Base-by-base conservation (phyloP, 1,140 invertebrate species). In the Mycetomoellerius zeteki region DNA sequence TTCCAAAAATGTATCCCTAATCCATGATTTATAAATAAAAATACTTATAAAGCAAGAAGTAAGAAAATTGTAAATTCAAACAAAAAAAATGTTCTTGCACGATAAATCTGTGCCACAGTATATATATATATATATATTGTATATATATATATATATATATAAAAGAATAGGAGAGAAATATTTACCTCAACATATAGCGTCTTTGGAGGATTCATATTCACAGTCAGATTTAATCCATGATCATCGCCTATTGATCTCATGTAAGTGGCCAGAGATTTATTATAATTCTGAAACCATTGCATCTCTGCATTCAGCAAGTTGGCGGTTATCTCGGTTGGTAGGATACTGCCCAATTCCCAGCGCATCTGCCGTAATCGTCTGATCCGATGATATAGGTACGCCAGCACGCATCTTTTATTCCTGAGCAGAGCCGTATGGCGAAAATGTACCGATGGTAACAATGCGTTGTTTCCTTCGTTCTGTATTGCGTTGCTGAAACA, bases 341-440 rank as follows among this genome's bases (percentile, higher is more conserved):
- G 94, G 56, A 99, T 97, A 80, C 98, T 97, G 3, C 99, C 99
- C 94, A 99, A 98, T 93, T 99, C 98, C 99, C 99, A 99, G 71
- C 99, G 96, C 93, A 99, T 96, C 64, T 98, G 96, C 89, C 97
- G 96, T 24, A 99, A 96, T 91, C 97, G 96, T 86, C 96, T 96
- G 93, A 99, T 95, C 90, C 99, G 96, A 91, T 98, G 98, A 93
- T 98, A 98, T 89, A 99, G 95, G 94, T 99, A 99, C 0, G 98
- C 97, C 14, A 99, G 93, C 1, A 99, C 94, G 93, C 98, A 99
- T 65, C 99, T 96, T 94, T 99, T 98, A 92, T 99, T 99, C 67
- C 99, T 96, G 94, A 98, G 97, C 50, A 99, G 93, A 6, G 98
- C 98, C 56, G 97, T 96, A 94, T 99, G 98, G 24, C 98, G 96